These are phyloP conservation scores for Syndactyla subalaris DNA, from an alignment of 2,797 vertebrate species.

Conservation along the genomic window DNA sequence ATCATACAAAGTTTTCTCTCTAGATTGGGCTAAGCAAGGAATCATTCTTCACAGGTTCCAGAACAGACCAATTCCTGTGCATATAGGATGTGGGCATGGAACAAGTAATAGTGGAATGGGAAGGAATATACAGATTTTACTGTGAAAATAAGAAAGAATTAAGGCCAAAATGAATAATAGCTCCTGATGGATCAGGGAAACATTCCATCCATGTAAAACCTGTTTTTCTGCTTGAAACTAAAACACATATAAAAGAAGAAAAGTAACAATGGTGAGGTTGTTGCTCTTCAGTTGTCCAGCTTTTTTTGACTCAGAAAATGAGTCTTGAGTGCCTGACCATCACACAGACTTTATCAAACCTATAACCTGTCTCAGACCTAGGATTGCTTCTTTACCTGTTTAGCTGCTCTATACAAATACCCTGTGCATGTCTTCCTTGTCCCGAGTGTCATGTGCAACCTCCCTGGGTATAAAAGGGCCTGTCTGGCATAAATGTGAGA, in stretches of 20 bases:
- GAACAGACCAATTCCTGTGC: background rate
- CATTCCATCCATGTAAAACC: background rate
- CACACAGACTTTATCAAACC: background rate
- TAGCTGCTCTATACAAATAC: background rate
- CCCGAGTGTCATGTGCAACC: background rate
- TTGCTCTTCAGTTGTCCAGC: background rate
- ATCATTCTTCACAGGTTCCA: background rate
- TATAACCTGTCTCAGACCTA: background rate
- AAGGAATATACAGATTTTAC: background rate
- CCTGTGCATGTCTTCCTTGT: background rate
- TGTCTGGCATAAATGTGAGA: background rate
- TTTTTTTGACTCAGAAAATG: background rate
- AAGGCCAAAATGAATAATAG: background rate
- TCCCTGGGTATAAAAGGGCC: background rate
- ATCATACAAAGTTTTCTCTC: background rate
- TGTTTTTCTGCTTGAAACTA: background rate
- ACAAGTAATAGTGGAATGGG: background rate
- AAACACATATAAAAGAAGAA: background rate
- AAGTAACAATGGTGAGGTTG: fast-evolving
- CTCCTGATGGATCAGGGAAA: background rate
- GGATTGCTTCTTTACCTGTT: background rate
- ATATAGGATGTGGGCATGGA: background rate
- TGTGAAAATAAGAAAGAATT: background rate
- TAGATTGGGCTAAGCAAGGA: background rate
- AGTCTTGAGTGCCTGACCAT: background rate